Evolutionary conservation across 2,888 invertebrate genomes (phyloP), one percentile per base, ranked within the genome.

Genomic region (Bembecia ichneumoniformis): DNA sequence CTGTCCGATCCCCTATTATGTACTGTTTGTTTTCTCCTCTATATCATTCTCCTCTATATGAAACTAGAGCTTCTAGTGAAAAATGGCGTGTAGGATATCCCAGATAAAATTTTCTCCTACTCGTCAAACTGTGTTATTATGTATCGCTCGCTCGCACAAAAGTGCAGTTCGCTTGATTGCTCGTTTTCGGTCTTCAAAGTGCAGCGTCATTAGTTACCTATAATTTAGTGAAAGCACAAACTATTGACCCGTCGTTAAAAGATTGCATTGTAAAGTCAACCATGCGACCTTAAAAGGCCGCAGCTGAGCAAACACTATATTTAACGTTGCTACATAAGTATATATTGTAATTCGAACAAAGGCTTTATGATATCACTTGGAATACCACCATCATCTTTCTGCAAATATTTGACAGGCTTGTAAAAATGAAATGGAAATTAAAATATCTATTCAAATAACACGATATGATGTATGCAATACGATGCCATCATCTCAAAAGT

Each of bases 221-320:
- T 40, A 40, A 40, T 40, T n/a, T 40, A 40, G n/a, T 40, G 40
- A 13, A 40, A 40, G 40, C 40, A 40, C 13, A 13, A n/a, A 13
- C 40, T 40, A 5, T 40, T 40, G 13, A 13, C 40, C 40, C 40
- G 15, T 44, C 11, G 16, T 44, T 17, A 7, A 44, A 44, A 15
- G 13, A 16, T 15, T 17, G 44, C 16, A 44, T 7, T 44, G 44
- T 44, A 55, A 58, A 59, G 57, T 56, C 59, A 59, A 62, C 63
- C 64, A 56, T 54, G 56, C 72, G 79, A 80, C 82, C 82, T 77
- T 74, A 64, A 74, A 79, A 82, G 81, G 81, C 77, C 77, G 68
- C 84, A 84, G 79, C 80, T 86, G 84, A 55, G 54, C 68, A 81
- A 84, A 84, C 68, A 73, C 52, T 56, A 54, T 57, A 47, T 51